Base-by-base conservation (phyloP, 2,888 invertebrate genomes). In the Metacarcinus magister region DNA sequence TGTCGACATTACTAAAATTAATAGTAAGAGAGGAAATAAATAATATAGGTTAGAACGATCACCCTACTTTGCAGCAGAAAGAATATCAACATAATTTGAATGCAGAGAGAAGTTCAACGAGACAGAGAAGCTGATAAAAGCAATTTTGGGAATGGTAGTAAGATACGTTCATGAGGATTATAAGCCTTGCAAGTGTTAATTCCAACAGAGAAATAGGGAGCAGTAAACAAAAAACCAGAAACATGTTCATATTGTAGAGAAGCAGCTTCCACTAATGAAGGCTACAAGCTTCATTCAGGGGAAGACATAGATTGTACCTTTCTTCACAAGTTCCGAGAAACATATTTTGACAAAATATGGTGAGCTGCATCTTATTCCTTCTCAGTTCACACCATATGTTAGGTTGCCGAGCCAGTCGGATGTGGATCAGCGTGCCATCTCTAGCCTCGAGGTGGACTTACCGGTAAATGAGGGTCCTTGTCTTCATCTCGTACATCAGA, bases 401-500 rank as follows among this genome's bases (percentile, higher is more conserved):
- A 28, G 75, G 75, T 75, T 28, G 28, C 75, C 1, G 7, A 28
- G 75, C 28, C 28, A 28, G 75, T 75, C 28, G 28, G n/a, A 10
- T 23, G 28, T 28, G 75, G 23, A 75, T 75, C 28, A 75, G 28
- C 75, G n/a, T 75, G 75, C 75, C 75, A 75, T 28, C 75, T 7
- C 75, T 28, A 28, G 75, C 75, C 75, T 28, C 75, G 75, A 75
- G 28, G n/a, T 28, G 75, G 75, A 75, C 75, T 75, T 28, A 10
- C 75, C 28, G 28, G 75, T 75, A 60, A 60, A 60, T 60, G 60
- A 60, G 75, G 75, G 0, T 75, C 28, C 75, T 28, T 75, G 75
- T 75, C 23, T 75, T 75, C 75, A 75, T 75, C 75, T 75, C 75
- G 28, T 75, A 75, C 75, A 28, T 75, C 75, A 75, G 75, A 28